These are phyloP conservation scores for Euthynnus affinis DNA, from an alignment of 2,797 vertebrate species.

Conservation along the genomic window DNA sequence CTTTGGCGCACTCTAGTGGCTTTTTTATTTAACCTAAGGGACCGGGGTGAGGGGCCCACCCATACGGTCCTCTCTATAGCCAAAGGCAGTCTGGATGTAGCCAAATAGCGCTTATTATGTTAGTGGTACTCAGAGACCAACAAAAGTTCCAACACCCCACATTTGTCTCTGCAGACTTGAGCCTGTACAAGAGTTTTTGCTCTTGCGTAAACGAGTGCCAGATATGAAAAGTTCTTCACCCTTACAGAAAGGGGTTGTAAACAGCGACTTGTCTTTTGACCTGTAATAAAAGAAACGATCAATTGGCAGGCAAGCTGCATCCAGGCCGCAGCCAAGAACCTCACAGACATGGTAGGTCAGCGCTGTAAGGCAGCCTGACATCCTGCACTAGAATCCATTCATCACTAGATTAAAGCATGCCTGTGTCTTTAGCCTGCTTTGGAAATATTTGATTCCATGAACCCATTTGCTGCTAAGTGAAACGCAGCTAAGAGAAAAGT, in stretches of 20 bases:
- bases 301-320: constrained; percentile 50
- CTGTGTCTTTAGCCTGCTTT: constrained; percentile 65
- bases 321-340: constrained; percentile 63
- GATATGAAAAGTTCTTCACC: constrained; percentile 51
- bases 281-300: constrained; percentile 74
- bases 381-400: constrained; percentile 68
- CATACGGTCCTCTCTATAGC: constrained; percentile 46
- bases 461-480: constrained; percentile 66
- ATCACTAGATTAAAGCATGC: constrained; percentile 75
- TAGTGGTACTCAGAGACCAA: constrained; percentile 46
- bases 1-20: constrained; percentile 83
- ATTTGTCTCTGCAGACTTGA: constrained; percentile 28
- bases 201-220: constrained; percentile 47
- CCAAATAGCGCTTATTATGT: constrained; percentile 69
- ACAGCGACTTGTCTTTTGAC: constrained; percentile 71
- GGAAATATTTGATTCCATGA: constrained; percentile 73
- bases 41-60: constrained; percentile 61
- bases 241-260: constrained; percentile 44
- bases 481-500: constrained; percentile 60
- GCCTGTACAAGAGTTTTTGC: constrained; percentile 25
- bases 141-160: constrained; percentile 53
- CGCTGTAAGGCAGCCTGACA: constrained; percentile 46
- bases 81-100: constrained; percentile 53
- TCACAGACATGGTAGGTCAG: constrained; percentile 57
- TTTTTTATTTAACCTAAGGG: constrained; percentile 57